phyloP scores from a whole-genome alignment of 2,888 invertebrate species.

The Drosophila robusta region DNA sequence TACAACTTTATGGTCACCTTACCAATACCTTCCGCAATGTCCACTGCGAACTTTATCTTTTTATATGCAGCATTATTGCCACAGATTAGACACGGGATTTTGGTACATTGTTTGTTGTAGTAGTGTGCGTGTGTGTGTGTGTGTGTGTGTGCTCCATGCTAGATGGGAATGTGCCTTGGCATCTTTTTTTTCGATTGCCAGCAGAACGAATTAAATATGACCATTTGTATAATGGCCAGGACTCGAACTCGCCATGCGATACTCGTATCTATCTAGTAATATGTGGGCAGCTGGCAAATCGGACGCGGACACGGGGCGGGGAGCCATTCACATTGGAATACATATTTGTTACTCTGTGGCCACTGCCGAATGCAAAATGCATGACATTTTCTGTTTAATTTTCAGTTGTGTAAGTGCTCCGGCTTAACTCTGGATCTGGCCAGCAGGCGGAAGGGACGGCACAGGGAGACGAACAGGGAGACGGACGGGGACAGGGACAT shows the following conservation, averaged over 20 bases:
- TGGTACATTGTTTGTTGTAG: slow-evolving; percentile 45
- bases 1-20: slow-evolving; percentile 80
- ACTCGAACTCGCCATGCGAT: slow-evolving; percentile 38
- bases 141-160: slow-evolving; percentile 4
- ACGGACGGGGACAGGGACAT: not conserved
- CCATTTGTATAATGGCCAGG: slow-evolving; percentile 76
- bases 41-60: slow-evolving; percentile 78
- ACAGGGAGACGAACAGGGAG: not conserved
- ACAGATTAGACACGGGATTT: slow-evolving; percentile 82
- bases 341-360: slow-evolving; percentile 50
- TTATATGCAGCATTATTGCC: slow-evolving; percentile 82
- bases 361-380: slow-evolving; percentile 72
- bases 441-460: not conserved
- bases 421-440: slow-evolving; percentile 58
- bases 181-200: slow-evolving; percentile 63
- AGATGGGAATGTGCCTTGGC: slow-evolving; percentile 23
- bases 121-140: not conserved
- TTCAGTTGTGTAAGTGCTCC: slow-evolving; percentile 65
- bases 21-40: slow-evolving; percentile 59
- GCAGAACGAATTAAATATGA: slow-evolving; percentile 82
- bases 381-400: slow-evolving; percentile 78
- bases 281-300: slow-evolving; percentile 36
- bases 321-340: slow-evolving; percentile 19
- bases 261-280: slow-evolving; percentile 30
- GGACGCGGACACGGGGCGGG: slow-evolving; percentile 13